Evolutionary conservation across 92 coral and sea anemone species (phyloP).

Genomic region (Palythoa heliodiscus): DNA sequence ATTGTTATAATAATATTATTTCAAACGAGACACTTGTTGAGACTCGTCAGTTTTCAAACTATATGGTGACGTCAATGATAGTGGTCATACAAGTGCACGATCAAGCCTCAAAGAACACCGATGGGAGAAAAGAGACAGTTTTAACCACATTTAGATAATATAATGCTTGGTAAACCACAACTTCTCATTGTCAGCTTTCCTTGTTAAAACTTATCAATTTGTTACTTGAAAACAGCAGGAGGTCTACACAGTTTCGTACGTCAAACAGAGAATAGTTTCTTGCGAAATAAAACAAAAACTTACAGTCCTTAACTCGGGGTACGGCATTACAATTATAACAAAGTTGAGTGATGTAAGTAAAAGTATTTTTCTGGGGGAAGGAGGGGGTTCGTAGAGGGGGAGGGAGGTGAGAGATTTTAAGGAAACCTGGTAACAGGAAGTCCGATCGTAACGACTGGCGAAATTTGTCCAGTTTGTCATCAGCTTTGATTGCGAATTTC

Average conservation of each 20-base stretch:
- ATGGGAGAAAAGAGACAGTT: background rate
- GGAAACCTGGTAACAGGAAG: no score
- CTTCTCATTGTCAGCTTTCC: background rate
- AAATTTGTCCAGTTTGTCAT: no score
- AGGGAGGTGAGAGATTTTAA: no score
- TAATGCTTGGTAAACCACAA: background rate
- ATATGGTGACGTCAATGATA: constrained; percentile 1
- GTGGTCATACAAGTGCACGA: background rate
- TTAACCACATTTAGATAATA: constrained; percentile 4
- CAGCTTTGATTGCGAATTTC: no score
- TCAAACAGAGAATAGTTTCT: background rate
- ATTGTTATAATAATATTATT: no score
- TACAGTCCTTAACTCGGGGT: no score
- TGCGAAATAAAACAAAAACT: background rate
- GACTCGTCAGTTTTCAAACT: background rate
- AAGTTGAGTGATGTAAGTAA: no score
- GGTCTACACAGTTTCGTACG: background rate
- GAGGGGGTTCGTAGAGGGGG: no score
- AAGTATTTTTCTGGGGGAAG: no score
- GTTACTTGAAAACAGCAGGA: constrained; percentile 4
- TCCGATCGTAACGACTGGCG: no score
- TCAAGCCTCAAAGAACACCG: background rate
- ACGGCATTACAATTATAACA: no score
- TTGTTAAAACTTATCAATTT: background rate
- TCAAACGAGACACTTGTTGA: background rate